Conservation (phyloP, 2,113 vertebrate genomes). For the Catagonus wagneri region DNA sequence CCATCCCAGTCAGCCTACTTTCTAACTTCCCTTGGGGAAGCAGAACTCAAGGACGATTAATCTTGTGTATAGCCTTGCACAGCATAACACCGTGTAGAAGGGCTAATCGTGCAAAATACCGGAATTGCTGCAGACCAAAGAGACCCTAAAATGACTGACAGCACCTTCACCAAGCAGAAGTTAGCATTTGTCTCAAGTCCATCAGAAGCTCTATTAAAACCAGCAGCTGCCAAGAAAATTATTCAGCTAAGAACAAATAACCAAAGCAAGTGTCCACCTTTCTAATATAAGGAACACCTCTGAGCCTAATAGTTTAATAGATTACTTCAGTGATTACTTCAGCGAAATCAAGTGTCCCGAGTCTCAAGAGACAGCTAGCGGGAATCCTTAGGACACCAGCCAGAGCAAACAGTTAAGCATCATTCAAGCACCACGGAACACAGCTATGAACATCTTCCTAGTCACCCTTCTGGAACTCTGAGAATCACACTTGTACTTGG, state of each 20-base stretch:
- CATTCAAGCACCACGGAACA: neutral
- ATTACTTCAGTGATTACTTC: neutral
- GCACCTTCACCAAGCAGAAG: neutral
- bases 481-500: neutral
- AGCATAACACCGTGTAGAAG: neutral
- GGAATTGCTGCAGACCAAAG: neutral
- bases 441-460: neutral
- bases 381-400: neutral
- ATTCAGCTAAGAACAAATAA: neutral
- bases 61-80: neutral
- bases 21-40: constrained; percentile 33
- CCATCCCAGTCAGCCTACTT: neutral
- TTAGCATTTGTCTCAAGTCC: neutral
- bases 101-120: neutral
- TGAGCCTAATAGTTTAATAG: neutral
- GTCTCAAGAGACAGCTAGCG: neutral
- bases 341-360: neutral
- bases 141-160: neutral
- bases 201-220: constrained; percentile 12
- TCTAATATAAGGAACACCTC: neutral
- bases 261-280: constrained; percentile 23
- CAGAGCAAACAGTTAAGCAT: neutral
- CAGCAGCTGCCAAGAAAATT: constrained; percentile 11
- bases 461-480: neutral
- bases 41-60: constrained; percentile 24